These are phyloP conservation scores for Pseudotriccus pelzelni DNA, from an alignment of 2,797 vertebrate species.

Conservation along the genomic window DNA sequence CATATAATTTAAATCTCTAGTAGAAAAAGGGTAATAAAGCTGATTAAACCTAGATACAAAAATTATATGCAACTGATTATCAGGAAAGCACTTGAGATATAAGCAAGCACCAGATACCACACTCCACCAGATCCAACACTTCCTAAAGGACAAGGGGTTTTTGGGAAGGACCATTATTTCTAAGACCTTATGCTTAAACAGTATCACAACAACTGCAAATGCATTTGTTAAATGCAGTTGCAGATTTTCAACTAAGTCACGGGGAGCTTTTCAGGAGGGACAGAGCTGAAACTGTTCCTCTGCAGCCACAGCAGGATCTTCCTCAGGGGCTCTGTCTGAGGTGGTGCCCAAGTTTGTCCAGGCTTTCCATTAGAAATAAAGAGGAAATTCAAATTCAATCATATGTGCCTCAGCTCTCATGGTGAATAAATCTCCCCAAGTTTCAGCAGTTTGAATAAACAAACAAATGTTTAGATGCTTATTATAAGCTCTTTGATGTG, in stretches of 20 bases:
- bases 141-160: not conserved
- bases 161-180: not conserved
- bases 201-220: not conserved
- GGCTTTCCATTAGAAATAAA: not conserved
- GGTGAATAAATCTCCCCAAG: not conserved
- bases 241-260: not conserved
- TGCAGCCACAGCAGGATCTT: not conserved
- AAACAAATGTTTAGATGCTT: constrained; percentile 63
- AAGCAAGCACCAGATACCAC: not conserved
- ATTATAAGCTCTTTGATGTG: constrained; percentile 50
- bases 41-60: constrained; percentile 26
- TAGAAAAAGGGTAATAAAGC: constrained; percentile 29
- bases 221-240: not conserved
- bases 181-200: not conserved
- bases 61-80: not conserved
- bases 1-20: constrained; percentile 3
- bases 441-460: constrained; percentile 49
- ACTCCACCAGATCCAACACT: not conserved
- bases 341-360: not conserved
- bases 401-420: not conserved
- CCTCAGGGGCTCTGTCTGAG: not conserved
- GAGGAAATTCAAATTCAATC: not conserved
- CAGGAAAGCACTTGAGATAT: not conserved
- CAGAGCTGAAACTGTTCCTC: not conserved
- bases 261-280: not conserved